Base-by-base conservation (phyloP, 2,797 vertebrate genomes). In the Echiichthys vipera region DNA sequence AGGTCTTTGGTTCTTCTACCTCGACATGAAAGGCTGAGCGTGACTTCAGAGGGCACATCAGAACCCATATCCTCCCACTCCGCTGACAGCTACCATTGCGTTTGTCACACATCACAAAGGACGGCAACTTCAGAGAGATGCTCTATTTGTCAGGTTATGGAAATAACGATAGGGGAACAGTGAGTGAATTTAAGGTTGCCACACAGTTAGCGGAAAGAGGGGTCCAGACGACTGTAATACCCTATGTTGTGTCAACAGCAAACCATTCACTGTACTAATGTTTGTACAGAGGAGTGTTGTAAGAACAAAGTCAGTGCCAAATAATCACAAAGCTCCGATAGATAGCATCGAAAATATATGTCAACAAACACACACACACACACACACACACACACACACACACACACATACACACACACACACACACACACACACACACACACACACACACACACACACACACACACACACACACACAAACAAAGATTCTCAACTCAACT, bases 31-130 rank as follows among this genome's bases (percentile, higher is more conserved):
- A 88, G 83, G 59, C 79, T 45, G 51, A 83, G 84, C 61, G 22
- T 70, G 74, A 81, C 83, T 86, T 89, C 68, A 81, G 77, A 81
- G 77, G 82, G 69, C 67, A 65, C 80, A 75, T 86, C 80, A 81
- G 69, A 39, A 8, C 77, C 84, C 79, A 55, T 66, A 75, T 71
- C 69, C 83, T 67, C 47, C 78, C 69, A 55, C 65, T 53, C 46
- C 2, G 17, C 80, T 78, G 86, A 86, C 84, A 81, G 78, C 84
- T 71, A 77, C 66, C 63, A 62, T 58, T 49, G 73, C 43, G 24
- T 88, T 83, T 86, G 84, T 84, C 87, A 81, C 83, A 85, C 62
- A 86, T 84, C 86, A 83, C 88, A 90, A 86, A 89, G 72, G 74
- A 85, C 20, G 25, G 71, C 69, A 70, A 82, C 84, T 74, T 86